A percentile compares a stretch with the other conserved stretches of the same genome.
phyloP scores from a whole-genome alignment of 2,113 vertebrate genomes.

The Dolichallabes microphthalmus region DNA sequence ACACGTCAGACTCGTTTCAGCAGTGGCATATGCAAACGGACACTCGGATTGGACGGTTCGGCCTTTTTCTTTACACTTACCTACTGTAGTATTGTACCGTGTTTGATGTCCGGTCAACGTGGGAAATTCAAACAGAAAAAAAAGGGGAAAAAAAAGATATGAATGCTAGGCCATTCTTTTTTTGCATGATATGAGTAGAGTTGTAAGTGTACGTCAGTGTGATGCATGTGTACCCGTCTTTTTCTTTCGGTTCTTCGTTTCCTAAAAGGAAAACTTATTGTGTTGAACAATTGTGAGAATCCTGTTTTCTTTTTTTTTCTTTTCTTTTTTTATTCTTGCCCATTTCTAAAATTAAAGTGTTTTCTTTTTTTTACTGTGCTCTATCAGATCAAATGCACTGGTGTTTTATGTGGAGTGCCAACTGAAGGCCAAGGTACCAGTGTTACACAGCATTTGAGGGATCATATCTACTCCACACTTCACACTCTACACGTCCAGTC shows the following conservation, averaged over 20 bases:
- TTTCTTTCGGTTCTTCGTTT: slow-evolving; percentile 64
- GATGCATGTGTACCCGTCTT: slow-evolving; percentile 83
- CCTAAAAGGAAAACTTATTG: slow-evolving; percentile 67
- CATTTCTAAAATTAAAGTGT: slow-evolving; percentile 46
- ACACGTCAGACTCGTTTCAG: slow-evolving; percentile 71
- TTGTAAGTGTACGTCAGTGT: slow-evolving; percentile 80
- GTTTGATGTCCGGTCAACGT: slow-evolving; percentile 79
- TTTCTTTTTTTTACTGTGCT: slow-evolving; percentile 74
- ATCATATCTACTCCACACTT: slow-evolving; percentile 65
- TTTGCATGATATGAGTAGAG: slow-evolving; percentile 84
- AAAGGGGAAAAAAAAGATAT: slow-evolving; percentile 54
- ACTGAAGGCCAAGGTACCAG: slow-evolving; percentile 73
- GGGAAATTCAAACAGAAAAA: slow-evolving; percentile 71
- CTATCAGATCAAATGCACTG: slow-evolving; percentile 80
- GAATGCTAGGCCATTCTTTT: slow-evolving; percentile 78
- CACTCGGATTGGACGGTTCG: slow-evolving; percentile 71
- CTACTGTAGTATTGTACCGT: slow-evolving; percentile 83
- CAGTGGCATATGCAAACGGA: slow-evolving; percentile 70
- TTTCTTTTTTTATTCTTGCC: slow-evolving; percentile 51
- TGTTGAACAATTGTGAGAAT: slow-evolving; percentile 62
- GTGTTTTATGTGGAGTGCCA: slow-evolving; percentile 76
- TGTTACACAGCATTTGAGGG: slow-evolving; percentile 84
- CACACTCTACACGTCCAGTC: slow-evolving; percentile 52
- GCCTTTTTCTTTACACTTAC: slow-evolving; percentile 80
- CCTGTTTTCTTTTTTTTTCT: slow-evolving; percentile 50